Evolutionary conservation across 2,113 vertebrate genomes (phyloP).

Genomic region (Spea multiplicata): DNA sequence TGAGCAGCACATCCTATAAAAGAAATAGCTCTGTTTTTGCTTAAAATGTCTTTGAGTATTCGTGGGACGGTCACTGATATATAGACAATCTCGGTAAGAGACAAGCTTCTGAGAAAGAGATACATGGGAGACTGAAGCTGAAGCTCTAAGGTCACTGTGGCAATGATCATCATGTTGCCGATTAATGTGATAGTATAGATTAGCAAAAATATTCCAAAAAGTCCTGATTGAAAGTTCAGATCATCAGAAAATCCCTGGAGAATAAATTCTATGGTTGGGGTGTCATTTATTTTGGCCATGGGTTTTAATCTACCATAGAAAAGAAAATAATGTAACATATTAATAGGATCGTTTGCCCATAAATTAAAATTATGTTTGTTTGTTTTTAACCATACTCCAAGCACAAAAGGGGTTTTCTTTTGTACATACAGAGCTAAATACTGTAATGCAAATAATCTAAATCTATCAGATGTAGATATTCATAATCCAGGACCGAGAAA

Average conservation of each 20-base stretch:
- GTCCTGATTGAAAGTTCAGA: constrained; percentile 16
- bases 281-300: constrained; percentile 19
- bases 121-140: constrained; percentile 59
- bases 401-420: no score
- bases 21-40: constrained; percentile 30
- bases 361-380: no score
- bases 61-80: constrained; percentile 55
- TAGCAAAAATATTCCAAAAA: constrained; percentile 53
- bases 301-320: background rate
- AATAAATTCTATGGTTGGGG: constrained; percentile 52
- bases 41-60: constrained; percentile 50
- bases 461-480: no score
- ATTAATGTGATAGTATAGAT: constrained; percentile 54
- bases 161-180: constrained; percentile 55
- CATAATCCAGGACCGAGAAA: no score
- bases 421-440: no score
- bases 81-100: constrained; percentile 57
- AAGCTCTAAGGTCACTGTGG: constrained; percentile 50
- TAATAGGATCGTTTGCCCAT: no score
- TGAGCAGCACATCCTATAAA: constrained; percentile 49
- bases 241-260: constrained; percentile 57
- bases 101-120: constrained; percentile 54
- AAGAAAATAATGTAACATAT: no score
- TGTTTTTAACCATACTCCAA: no score
- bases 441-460: no score